Conservation (phyloP, 2,113 vertebrate species). For the Pseudopodoces humilis region DNA sequence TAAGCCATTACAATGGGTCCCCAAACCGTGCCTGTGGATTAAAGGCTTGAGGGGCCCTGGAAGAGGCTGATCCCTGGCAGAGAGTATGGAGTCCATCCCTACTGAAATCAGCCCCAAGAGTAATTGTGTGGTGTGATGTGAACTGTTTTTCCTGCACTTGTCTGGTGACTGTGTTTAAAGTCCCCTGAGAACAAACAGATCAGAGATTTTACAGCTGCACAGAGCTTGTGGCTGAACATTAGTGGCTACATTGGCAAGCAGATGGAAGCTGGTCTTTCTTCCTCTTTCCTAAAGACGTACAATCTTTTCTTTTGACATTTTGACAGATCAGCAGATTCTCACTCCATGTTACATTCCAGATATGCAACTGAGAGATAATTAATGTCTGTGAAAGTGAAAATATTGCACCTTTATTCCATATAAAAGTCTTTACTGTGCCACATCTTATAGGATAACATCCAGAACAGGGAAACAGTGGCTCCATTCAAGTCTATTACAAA, state of each 20-base stretch:
- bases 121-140: neutral
- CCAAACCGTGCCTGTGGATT: neutral
- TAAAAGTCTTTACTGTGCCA: neutral
- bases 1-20: neutral
- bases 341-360: neutral
- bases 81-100: neutral
- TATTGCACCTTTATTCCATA: neutral
- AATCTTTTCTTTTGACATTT: neutral
- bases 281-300: slow-evolving; percentile 33
- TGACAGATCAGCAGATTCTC: slow-evolving; percentile 34
- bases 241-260: slow-evolving; percentile 65
- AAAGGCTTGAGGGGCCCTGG: neutral
- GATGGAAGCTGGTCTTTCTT: neutral
- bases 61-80: neutral
- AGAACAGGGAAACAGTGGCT: neutral
- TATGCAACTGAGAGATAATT: neutral
- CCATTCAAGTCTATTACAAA: neutral
- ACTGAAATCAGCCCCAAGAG: neutral
- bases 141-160: neutral
- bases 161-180: neutral
- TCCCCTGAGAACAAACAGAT: slow-evolving; percentile 33
- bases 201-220: slow-evolving; percentile 32
- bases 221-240: slow-evolving; percentile 6
- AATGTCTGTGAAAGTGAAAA: neutral
- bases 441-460: neutral